Base-by-base conservation (phyloP, 1,140 invertebrate genomes). In the Frieseomelitta varia region DNA sequence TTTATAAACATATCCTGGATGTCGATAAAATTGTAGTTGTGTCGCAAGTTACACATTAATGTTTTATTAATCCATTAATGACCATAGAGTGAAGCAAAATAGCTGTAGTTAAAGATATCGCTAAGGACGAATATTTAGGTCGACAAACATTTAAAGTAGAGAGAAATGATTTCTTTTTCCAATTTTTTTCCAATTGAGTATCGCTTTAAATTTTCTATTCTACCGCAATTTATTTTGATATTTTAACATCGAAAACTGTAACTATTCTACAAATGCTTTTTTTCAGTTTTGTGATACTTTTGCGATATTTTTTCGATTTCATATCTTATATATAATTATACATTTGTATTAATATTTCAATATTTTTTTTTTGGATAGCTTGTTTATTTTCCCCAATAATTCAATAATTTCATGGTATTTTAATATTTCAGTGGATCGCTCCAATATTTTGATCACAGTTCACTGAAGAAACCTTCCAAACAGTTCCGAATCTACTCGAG, bases 1-100 rank as follows among this genome's bases (percentile, higher is more conserved):
- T 39, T 68, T 19, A 19, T 39, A 24, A 39, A 21, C 34, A 39
- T 39, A 24, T 24, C 34, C 19, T 27, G 4, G 15, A 17, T 69
- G 24, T 51, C 0, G 24, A 51, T 6, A 11, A 71, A 71, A 72
- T 19, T n/a, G 39, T 15, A 69, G 47, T 15, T n/a, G 14, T 12
- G 12, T 4, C 4, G 1, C 4, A n/a, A 69, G 24, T n/a, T 15
- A 15, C n/a, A 11, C n/a, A n/a, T n/a, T 19, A 0, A 0, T 27
- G 27, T 27, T 69, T 69, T 24, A 24, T 39, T 69, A 24, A n/a
- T 69, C 24, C 19, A 68, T 61, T 61, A 14, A 47, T 47, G 24
- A n/a, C 24, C 14, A 12, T n/a, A n/a, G 24, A 14, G 11, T n/a
- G n/a, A n/a, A n/a, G n/a, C n/a, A 61, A 61, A 61, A n/a, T 14